Evolutionary conservation across 1,140 invertebrate species (phyloP).

Genomic region (Macrostomum lignano): DNA sequence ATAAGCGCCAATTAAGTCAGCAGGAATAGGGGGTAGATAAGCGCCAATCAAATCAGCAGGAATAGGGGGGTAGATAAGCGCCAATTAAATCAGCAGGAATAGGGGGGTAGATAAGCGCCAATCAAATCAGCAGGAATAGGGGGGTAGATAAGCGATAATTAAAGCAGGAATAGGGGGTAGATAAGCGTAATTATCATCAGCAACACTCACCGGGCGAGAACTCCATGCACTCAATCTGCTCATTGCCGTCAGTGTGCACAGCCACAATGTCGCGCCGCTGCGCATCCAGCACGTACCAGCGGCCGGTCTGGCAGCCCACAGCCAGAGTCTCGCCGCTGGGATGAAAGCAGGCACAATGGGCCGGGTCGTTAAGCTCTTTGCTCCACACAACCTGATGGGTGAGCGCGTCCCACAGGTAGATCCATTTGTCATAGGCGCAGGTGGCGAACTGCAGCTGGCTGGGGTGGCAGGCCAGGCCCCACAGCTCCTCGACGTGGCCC

Average conservation of each 20-base stretch:
- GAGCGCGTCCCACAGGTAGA: slow-evolving; percentile 65
- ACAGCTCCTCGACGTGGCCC: slow-evolving; percentile 71
- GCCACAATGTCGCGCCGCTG: slow-evolving; percentile 46
- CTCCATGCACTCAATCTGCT: slow-evolving; percentile 39
- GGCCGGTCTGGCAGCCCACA: slow-evolving; percentile 45
- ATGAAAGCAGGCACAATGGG: too few species aligned
- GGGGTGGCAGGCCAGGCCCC: slow-evolving; percentile 54
- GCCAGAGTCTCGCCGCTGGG: slow-evolving; percentile 45
- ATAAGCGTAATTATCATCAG: too few species aligned
- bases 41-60: too few species aligned
- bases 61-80: too few species aligned
- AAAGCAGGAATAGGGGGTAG: too few species aligned
- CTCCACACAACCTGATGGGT: slow-evolving; percentile 60
- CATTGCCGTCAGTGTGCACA: slow-evolving; percentile 39
- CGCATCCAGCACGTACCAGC: slow-evolving; percentile 61
- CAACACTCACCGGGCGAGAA: slow-evolving; percentile 28
- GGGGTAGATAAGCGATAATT: too few species aligned
- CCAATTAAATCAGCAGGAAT: too few species aligned
- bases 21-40: too few species aligned
- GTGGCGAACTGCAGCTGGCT: slow-evolving; percentile 55
- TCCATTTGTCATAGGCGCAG: slow-evolving; percentile 48
- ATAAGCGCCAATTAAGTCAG: too few species aligned
- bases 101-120: too few species aligned
- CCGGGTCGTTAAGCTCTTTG: slow-evolving; percentile 48
- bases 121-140: too few species aligned